Percentiles rank a stretch among this genome's conserved stretches.
phyloP scores from a whole-genome alignment of 1,140 invertebrate genomes.

The Eciton burchellii region DNA sequence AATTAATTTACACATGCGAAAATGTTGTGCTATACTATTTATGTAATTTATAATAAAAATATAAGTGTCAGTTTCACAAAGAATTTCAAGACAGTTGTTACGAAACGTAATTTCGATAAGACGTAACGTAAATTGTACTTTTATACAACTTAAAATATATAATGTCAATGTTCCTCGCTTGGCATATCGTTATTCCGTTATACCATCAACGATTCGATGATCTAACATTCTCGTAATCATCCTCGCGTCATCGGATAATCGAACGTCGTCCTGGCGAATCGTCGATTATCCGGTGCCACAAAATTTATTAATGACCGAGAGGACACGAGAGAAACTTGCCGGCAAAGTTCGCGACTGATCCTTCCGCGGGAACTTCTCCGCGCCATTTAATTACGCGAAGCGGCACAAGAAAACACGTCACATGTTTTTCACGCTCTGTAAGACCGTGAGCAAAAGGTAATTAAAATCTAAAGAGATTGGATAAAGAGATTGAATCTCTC shows the following conservation, averaged over 20 bases:
- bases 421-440: conserved; percentile 12
- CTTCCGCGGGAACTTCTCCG: conserved; percentile 59
- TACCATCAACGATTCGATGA: neutral
- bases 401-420: conserved; percentile 26
- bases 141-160: conserved; percentile 38
- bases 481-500: conserved; percentile 30
- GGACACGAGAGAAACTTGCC: conserved; percentile 38
- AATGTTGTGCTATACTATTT: conserved; percentile 7
- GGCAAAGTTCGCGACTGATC: conserved; percentile 66
- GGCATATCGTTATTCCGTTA: conserved; percentile 7
- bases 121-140: conserved; percentile 26
- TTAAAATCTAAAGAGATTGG: conserved; percentile 16
- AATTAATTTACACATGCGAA: conserved; percentile 40
- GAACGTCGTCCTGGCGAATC: conserved; percentile 60
- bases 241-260: too few relatives aligned
- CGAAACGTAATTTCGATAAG: neutral
- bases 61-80: neutral
- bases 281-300: conserved; percentile 62
- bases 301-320: conserved; percentile 67
- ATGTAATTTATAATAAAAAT: conserved; percentile 1
- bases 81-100: neutral
- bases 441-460: conserved; percentile 18
- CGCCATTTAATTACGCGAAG: conserved; percentile 24
- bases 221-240: conserved; percentile 16
- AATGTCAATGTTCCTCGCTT: conserved; percentile 16